Evolutionary conservation across 2,888 invertebrate genomes (phyloP).

Genomic region (Andricus curvator): DNA sequence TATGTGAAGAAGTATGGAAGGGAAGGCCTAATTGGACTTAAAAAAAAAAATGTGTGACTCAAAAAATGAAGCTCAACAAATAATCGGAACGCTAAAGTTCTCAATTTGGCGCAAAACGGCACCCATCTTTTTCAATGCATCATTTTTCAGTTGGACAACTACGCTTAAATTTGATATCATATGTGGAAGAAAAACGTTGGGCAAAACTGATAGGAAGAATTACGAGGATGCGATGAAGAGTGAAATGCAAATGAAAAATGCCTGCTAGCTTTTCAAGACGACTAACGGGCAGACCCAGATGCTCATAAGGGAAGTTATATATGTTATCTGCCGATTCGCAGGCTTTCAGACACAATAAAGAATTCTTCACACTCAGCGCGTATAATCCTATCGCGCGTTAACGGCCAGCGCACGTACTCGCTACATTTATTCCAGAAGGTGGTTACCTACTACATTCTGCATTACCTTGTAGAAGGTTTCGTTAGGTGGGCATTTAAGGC

Average conservation of each 20-base stretch:
- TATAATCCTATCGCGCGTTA: constrained; percentile 57
- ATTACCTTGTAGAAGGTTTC: constrained; percentile 57
- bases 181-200: not conserved
- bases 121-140: not conserved
- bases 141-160: not conserved
- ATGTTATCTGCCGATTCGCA: constrained; percentile 59
- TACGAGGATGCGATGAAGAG: constrained; percentile 38
- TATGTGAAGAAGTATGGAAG: too few relatives aligned
- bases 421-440: constrained; percentile 61
- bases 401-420: constrained; percentile 48
- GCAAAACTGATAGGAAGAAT: not conserved
- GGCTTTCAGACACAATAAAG: constrained; percentile 58
- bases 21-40: too few relatives aligned
- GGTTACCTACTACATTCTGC: constrained; percentile 58
- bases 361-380: constrained; percentile 64
- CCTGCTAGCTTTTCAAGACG: constrained; percentile 43
- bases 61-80: too few relatives aligned
- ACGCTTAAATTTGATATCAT: constrained; percentile 36
- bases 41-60: too few relatives aligned
- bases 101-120: not conserved
- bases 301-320: constrained; percentile 1
- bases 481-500: constrained; percentile 64
- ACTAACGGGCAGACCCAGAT: constrained; percentile 22
- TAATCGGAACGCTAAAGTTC: not conserved
- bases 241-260: constrained; percentile 49